Evolutionary conservation across 2,797 vertebrate species (phyloP), one percentile per base, ranked within the genome.

Genomic region (Eospalax fontanierii): DNA sequence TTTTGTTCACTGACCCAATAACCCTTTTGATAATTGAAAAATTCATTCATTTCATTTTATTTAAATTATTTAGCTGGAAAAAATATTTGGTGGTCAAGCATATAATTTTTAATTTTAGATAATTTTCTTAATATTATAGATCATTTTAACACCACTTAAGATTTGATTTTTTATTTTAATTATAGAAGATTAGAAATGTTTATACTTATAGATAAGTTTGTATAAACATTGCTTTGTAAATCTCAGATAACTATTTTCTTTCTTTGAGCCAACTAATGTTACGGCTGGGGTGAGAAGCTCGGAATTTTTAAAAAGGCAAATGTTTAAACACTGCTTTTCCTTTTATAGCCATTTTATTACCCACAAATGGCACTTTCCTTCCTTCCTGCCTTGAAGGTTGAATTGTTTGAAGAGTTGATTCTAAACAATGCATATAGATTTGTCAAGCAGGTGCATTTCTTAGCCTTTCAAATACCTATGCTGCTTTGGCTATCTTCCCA

Each of bases 11-110:
- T 82, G 61, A 90, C 26, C 74, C 73, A 95, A 66, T 4, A 88
- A 24, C 12, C n/a, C 78, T 82, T 92, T 16, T 75, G 30, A 54
- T 86, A 88, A 88, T 71, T 83, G 15, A 90, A 94, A 74, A 79
- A 84, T 38, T 73, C n/a, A n/a, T 75, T 76, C 22, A 33, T 94
- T 95, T 94, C 26, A 90, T 85, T 96, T 89, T 75, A 90, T 89
- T 95, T 83, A 46, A 94, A 43, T 78, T 68, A 50, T 94, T 10
- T 65, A 28, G 11, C 26, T 28, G 24, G 92, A 91, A 43, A 1
- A 0, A 81, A 38, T 81, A 73, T 54, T 54, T 54, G 14, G 50
- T 54, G 50, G 14, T 54, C 74, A 92, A 59, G n/a, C 24, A 54
- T 26, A 43, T 75, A 50, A 16, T 94, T 95, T 89, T 86, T 57